Base-by-base conservation (phyloP, 2,797 vertebrate species). In the Microhierax caerulescens region DNA sequence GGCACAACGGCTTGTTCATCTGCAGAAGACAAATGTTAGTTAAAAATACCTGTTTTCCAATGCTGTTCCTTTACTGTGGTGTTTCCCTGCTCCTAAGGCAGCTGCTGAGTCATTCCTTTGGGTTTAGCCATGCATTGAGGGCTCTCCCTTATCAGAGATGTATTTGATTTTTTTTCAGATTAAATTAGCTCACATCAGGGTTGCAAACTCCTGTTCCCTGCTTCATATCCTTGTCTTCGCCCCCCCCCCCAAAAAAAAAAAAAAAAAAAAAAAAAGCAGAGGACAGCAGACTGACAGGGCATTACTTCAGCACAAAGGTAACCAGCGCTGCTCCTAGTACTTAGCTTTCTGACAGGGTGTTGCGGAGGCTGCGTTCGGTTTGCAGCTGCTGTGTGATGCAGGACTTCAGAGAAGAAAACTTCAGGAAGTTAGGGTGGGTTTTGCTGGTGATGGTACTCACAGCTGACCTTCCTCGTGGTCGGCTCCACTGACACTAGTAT, bases 331-430 rank as follows among this genome's bases (percentile, higher is more conserved):
- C 45, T 74, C n/a, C 21, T 11, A 4, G 17, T 27, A 2, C 30
- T 4, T 20, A 1, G n/a, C 13, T 28, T 61, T 34, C 61, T 32
- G 37, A 16, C 0, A 8, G 54, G 9, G 11, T 16, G 56, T 53
- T 45, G 39, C 1, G 0, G 60, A 13, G 60, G 32, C 56, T 43
- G 48, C 10, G 1, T 12, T 34, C 1, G 5, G 10, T 32, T 39
- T 1, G 2, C 37, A 36, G 53, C 36, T 43, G 24, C 15, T 27
- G 25, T 6, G 4, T 15, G 5, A 12, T 7, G 59, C n/a, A 23
- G 27, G 37, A 19, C 54, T 63, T 19, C 7, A 36, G 41, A 36
- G 57, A 50, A 59, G 4, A 43, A 45, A 32, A 18, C 9, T 13
- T 12, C 22, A 13, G 25, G n/a, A 23, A 27, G 22, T 24, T 0